Conservation (phyloP, 1,140 invertebrate species). For the Thaumetopoea pityocampa region DNA sequence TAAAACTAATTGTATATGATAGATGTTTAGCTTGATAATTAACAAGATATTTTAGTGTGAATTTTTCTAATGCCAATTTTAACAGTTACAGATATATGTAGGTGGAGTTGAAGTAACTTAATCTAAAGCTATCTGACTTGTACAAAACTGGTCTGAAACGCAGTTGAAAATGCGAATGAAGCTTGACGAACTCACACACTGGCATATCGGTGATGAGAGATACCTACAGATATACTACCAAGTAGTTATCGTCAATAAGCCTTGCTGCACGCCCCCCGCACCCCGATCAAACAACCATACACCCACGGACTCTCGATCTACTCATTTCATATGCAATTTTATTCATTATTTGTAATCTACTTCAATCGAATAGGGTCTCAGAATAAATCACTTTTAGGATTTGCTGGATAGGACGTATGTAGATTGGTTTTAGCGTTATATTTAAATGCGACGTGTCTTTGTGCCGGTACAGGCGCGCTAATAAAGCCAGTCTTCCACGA, state of each 20-base stretch:
- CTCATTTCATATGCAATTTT: conserved; percentile 75
- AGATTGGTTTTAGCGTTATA: conserved; percentile 70
- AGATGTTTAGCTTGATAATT: too few species aligned
- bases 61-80: too few species aligned
- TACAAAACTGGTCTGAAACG: too few species aligned
- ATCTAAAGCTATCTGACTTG: too few species aligned
- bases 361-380: conserved; percentile 67
- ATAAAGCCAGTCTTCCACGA: conserved; percentile 48
- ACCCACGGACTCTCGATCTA: conserved; percentile 49
- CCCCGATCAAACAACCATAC: conserved; percentile 55
- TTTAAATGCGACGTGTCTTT: conserved; percentile 60
- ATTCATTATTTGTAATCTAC: conserved; percentile 75
- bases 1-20: too few species aligned
- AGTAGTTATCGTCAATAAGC: conserved; percentile 61
- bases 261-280: conserved; percentile 24
- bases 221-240: conserved; percentile 27
- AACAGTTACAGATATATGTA: too few species aligned
- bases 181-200: conserved; percentile 31
- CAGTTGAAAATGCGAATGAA: conserved; percentile 33
- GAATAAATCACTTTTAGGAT: conserved; percentile 71
- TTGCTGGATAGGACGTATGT: conserved; percentile 64
- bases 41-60: too few species aligned
- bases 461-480: conserved; percentile 48
- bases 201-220: conserved; percentile 22
- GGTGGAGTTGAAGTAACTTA: too few species aligned